phyloP scores from a whole-genome alignment of 2,797 vertebrate genomes.

The Melanogrammus aeglefinus region DNA sequence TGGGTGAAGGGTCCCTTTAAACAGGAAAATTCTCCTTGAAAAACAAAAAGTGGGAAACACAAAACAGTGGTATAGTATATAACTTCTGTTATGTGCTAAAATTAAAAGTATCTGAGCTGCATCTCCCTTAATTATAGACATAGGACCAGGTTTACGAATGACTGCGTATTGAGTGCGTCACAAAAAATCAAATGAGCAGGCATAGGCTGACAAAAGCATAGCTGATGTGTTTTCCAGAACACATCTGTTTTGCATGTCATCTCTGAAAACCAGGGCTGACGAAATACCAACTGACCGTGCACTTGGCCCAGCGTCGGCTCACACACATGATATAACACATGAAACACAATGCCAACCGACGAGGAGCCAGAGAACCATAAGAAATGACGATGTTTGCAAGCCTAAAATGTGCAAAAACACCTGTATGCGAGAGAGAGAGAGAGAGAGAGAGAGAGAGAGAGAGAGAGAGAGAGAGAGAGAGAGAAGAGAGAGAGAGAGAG shows the following conservation, averaged over 20 bases:
- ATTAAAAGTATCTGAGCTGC: too few species aligned
- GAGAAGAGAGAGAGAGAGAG: background rate
- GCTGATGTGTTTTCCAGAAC: constrained; percentile 40
- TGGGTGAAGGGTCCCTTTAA: too few species aligned
- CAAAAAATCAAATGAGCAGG: constrained; percentile 4
- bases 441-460: too few species aligned
- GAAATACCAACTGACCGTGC: constrained; percentile 36
- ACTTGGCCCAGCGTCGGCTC: background rate
- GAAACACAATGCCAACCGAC: too few species aligned
- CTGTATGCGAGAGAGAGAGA: too few species aligned
- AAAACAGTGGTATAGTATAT: too few species aligned
- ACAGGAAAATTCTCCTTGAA: background rate
- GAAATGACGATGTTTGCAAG: background rate
- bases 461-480: too few species aligned
- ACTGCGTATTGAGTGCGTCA: background rate
- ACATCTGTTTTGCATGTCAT: constrained; percentile 26
- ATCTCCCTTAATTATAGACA: too few species aligned
- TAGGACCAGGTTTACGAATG: background rate
- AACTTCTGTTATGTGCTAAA: too few species aligned
- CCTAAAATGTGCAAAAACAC: too few species aligned
- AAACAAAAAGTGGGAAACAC: background rate
- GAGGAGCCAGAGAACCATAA: background rate
- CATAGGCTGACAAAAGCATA: constrained; percentile 24
- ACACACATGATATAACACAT: background rate
- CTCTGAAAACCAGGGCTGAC: background rate